phyloP scores from a whole-genome alignment of 2,888 invertebrate genomes.

The Leucozona laternaria region DNA sequence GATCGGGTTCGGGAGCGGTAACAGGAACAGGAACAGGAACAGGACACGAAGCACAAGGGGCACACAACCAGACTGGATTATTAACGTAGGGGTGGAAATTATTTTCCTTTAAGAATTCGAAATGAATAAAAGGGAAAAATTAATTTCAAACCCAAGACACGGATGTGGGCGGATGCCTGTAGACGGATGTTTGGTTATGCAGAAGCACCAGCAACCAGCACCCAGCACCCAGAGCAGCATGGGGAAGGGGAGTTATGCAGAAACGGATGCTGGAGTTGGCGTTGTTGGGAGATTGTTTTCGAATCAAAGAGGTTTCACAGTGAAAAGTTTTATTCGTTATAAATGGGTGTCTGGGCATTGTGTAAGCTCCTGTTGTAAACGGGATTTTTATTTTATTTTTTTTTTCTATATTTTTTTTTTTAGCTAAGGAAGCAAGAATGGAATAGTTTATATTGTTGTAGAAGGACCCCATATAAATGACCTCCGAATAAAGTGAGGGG shows the following conservation, averaged over 20 bases:
- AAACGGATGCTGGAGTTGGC: constrained; percentile 48
- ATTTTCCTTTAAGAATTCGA: constrained; percentile 57
- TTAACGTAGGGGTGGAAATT: constrained; percentile 60
- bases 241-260: background rate
- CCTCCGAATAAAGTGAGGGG: constrained; percentile 6
- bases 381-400: background rate
- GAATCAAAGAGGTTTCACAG: constrained; percentile 64
- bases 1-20: constrained; percentile 3
- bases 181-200: constrained; percentile 29
- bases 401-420: constrained; percentile 16
- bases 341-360: constrained; percentile 58
- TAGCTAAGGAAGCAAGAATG: background rate
- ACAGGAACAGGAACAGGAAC: constrained; percentile 30
- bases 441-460: constrained; percentile 38
- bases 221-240: no score
- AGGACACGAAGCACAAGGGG: constrained; percentile 31
- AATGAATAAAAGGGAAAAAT: constrained; percentile 63
- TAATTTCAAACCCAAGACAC: constrained; percentile 55
- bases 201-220: background rate
- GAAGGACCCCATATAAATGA: constrained; percentile 19
- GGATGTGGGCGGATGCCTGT: constrained; percentile 26
- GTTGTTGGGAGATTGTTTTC: constrained; percentile 66
- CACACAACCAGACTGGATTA: constrained; percentile 53
- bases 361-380: constrained; percentile 42
- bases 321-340: constrained; percentile 67